Evolutionary conservation across 1,140 invertebrate species (phyloP), one percentile per base, ranked within the genome.

Genomic region (Leptinotarsa undecemlineata): DNA sequence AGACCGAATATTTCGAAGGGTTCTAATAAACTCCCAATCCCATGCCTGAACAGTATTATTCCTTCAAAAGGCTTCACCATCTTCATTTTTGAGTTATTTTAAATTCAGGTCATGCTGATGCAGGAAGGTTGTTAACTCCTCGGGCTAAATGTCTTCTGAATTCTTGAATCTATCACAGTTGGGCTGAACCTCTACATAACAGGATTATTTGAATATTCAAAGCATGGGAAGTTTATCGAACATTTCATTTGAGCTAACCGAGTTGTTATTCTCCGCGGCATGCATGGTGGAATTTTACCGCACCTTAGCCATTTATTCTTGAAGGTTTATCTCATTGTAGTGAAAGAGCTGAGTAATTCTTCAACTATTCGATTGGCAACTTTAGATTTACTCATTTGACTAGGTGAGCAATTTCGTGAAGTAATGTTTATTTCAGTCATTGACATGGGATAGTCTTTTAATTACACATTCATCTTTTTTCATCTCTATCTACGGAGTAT

Each of bases 71-170:
- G 4, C 23, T 26, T 33, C 33, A 42, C 33, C 8, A 11, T 57
- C 51, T 57, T 57, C 51, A 57, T 19, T n/a, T 17, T 11, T 3
- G 3, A 42, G 33, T 8, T 57, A 57, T 57, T 57, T 17, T 51
- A 19, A 66, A 66, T 66, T 66, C 63, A 66, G 63, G 63, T 23
- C 63, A 66, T 33, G 8, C 3, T 33, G 63, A 33, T 66, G 63
- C 15, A 66, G 26, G 63, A 66, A 66, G 63, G 63, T 23, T 66
- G 23, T 66, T 66, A 66, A 66, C 20, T 66, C 63, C 63, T 67
- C 62, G 33, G 60, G 70, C 64, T 19, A 61, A 67, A 67, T 72
- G 57, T 72, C 48, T 17, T 33, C 61, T 72, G 70, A 68, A 61
- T 57, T 66, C 51, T 48, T 47, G 20, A 64, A 20, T 19, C 60